phyloP scores from a whole-genome alignment of 1,140 invertebrate species.

The Danaus plexippus region DNA sequence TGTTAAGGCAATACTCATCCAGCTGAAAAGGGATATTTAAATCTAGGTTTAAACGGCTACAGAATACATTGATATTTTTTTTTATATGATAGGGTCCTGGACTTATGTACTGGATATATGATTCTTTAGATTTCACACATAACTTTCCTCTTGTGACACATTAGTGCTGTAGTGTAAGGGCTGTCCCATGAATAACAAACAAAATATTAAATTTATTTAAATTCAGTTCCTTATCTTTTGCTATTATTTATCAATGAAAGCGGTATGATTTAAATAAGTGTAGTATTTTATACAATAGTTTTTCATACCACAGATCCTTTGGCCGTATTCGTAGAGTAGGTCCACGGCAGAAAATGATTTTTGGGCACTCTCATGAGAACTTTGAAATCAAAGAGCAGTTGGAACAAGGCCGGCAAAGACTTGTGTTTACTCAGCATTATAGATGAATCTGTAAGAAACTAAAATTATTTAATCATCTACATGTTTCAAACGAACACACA shows the following conservation, averaged over 20 bases:
- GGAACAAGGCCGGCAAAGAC: conserved; percentile 71
- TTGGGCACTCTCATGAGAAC: conserved; percentile 70
- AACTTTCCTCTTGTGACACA: no score
- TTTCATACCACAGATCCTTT: conserved; percentile 41
- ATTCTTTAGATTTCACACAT: no score
- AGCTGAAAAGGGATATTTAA: conserved; percentile 36
- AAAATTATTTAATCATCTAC: conserved; percentile 20
- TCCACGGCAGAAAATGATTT: conserved; percentile 72
- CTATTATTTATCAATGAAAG: no score
- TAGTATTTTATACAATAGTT: not conserved
- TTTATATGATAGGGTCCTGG: no score
- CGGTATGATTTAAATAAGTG: no score
- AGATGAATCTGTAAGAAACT: conserved; percentile 52
- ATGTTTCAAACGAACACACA: conserved; percentile 5
- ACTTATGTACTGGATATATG: no score
- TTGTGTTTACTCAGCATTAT: conserved; percentile 55
- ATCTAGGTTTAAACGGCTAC: no score
- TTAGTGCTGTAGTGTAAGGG: no score
- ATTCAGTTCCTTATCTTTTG: no score
- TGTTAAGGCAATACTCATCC: conserved; percentile 70
- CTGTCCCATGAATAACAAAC: no score
- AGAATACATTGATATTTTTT: no score
- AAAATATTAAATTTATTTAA: no score
- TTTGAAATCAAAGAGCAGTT: conserved; percentile 72
- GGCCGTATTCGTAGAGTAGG: conserved; percentile 35